Evolutionary conservation across 2,888 invertebrate genomes (phyloP).

Genomic region (Dynastes hyllus): DNA sequence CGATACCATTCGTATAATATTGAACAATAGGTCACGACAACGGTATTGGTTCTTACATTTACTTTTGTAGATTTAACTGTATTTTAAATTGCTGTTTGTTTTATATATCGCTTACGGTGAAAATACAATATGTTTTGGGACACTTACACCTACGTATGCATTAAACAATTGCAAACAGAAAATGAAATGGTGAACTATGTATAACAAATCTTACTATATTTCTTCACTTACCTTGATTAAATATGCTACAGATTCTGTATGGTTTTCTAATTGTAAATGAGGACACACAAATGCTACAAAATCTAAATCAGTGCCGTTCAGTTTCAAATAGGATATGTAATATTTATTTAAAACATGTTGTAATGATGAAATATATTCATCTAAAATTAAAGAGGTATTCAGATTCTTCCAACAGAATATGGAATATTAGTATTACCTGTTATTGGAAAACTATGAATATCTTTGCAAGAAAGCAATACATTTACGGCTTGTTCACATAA

Average conservation of each 20-base stretch:
- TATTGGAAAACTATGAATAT: slow-evolving; percentile 23
- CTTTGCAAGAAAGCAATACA: slow-evolving; percentile 53
- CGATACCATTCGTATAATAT: too few relatives aligned
- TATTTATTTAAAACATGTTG: slow-evolving; percentile 41
- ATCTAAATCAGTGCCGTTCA: slow-evolving; percentile 17
- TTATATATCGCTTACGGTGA: too few relatives aligned
- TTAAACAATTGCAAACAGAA: too few relatives aligned
- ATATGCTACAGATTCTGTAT: slow-evolving; percentile 58
- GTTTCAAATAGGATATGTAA: slow-evolving; percentile 18
- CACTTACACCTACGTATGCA: too few relatives aligned
- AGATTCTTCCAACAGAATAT: background rate
- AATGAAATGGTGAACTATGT: too few relatives aligned
- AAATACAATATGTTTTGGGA: too few relatives aligned
- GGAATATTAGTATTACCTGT: slow-evolving; percentile 10
- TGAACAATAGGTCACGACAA: too few relatives aligned
- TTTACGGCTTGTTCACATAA: slow-evolving; percentile 58
- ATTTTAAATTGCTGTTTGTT: too few relatives aligned
- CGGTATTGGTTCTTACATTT: too few relatives aligned
- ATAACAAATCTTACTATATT: too few relatives aligned
- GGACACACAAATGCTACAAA: slow-evolving; percentile 55
- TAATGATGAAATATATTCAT: slow-evolving; percentile 31
- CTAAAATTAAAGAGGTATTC: slow-evolving; percentile 8
- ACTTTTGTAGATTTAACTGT: too few relatives aligned
- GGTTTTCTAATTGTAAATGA: slow-evolving; percentile 56
- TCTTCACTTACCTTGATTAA: slow-evolving; percentile 58